phyloP scores from a whole-genome alignment of 2,888 invertebrate genomes.

The Endomychus coccineus region DNA sequence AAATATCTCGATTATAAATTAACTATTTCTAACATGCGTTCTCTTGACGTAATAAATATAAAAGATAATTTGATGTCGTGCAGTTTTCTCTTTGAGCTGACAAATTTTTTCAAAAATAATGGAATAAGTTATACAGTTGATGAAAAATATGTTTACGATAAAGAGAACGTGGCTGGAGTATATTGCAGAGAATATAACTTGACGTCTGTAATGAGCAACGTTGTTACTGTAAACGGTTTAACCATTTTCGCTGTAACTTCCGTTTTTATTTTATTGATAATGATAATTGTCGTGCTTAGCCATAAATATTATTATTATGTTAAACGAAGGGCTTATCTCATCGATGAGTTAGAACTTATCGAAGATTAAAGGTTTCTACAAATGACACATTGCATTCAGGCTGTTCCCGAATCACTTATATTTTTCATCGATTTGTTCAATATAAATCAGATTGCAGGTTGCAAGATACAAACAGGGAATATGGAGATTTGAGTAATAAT shows the following conservation, averaged over 20 bases:
- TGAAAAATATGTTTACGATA: slow-evolving; percentile 30
- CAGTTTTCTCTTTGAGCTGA: slow-evolving; percentile 32
- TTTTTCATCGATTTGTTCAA: too few relatives aligned
- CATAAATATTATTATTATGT: slow-evolving; percentile 18
- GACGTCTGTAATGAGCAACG: slow-evolving; percentile 3
- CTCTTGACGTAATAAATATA: slow-evolving; percentile 33
- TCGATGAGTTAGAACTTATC: slow-evolving; percentile 36
- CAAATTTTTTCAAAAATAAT: slow-evolving; percentile 32
- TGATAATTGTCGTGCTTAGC: slow-evolving; percentile 4
- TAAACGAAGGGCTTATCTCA: slow-evolving; percentile 31
- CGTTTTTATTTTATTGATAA: slow-evolving; percentile 11
- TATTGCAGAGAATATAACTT: slow-evolving; percentile 29
- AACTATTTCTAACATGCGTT: slow-evolving; percentile 33
- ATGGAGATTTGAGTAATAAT: too few relatives aligned
- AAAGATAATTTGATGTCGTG: slow-evolving; percentile 36
- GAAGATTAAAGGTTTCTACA: slow-evolving; percentile 18
- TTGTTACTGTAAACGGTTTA: slow-evolving; percentile 14
- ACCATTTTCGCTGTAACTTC: slow-evolving; percentile 13
- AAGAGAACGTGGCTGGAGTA: slow-evolving; percentile 39
- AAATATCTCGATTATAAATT: slow-evolving; percentile 33
- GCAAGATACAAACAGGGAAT: too few relatives aligned
- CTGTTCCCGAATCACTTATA: too few relatives aligned
- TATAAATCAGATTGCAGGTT: too few relatives aligned
- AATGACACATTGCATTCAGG: too few relatives aligned
- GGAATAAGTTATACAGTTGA: slow-evolving; percentile 32